A percentile compares a stretch with the other conserved stretches of the same genome.
These are phyloP conservation scores for Mesorhabditis spiculigera DNA, from an alignment of 2,888 invertebrate species.

Conservation along the genomic window DNA sequence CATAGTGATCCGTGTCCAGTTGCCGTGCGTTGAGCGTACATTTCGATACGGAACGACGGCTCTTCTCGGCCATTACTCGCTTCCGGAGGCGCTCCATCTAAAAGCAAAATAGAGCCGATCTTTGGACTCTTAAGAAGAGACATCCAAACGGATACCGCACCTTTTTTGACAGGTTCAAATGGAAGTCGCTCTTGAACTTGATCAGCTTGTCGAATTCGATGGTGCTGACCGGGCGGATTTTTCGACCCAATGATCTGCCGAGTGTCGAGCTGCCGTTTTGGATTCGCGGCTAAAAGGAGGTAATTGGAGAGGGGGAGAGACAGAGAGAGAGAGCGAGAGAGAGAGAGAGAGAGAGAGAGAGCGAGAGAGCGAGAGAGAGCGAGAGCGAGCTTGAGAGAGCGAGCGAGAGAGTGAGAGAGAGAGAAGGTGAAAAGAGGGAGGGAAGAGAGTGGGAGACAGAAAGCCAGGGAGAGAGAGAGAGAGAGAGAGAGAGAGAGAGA, in stretches of 20 bases:
- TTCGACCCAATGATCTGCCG: background rate
- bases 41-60: slow-evolving; percentile 12
- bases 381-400: no score
- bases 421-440: no score
- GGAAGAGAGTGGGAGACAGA: no score
- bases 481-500: no score
- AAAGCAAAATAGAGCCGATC: background rate
- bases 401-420: no score
- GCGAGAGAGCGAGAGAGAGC: no score
- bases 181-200: slow-evolving; percentile 43
- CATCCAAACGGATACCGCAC: slow-evolving; percentile 12
- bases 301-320: no score
- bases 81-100: slow-evolving; percentile 2
- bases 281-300: background rate
- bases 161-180: slow-evolving; percentile 42
- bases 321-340: no score
- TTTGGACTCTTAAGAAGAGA: background rate
- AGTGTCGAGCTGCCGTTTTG: background rate
- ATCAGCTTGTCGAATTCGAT: slow-evolving; percentile 43
- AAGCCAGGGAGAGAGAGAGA: no score
- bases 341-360: no score
- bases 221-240: slow-evolving; percentile 26
- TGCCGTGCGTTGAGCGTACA: slow-evolving; percentile 10
- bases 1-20: slow-evolving; percentile 9
- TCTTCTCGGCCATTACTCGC: background rate